Evolutionary conservation across 2,888 invertebrate genomes (phyloP), one percentile per base, ranked within the genome.

Genomic region (Gymnocheta viridis): DNA sequence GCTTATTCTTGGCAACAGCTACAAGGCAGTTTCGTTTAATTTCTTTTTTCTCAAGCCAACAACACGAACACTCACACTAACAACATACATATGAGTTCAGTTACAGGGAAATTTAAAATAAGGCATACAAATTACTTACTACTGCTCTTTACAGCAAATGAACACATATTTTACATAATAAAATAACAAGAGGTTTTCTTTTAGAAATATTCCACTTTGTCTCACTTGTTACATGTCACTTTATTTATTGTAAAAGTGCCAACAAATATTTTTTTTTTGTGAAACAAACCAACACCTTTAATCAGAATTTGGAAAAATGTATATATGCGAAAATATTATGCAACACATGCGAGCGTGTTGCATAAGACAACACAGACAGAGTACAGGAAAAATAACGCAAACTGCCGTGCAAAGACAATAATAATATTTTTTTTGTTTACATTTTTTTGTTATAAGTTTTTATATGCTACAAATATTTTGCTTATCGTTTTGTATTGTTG

Each of bases 1-100:
- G 82, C 73, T 82, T 62, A 69, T 77, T 73, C 79, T 85, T 82
- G 77, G 78, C 77, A 72, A 69, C 64, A 77, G 84, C 81, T 84
- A 56, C 69, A 76, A 77, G 82, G 70, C 82, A 77, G 76, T 82
- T 77, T 60, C 47, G 56, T 58, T 64, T 74, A 54, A 32, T 64
- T 54, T 29, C 27, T 51, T 19, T 41, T 56, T 12, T 19, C 29
- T 49, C 47, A 29, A 27, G 41, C 41, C 51, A 73, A 73, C 73
- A 62, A 51, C 49, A 35, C 44, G 24, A 51, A 2, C 19, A 47
- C 4, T 22, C 19, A 51, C 4, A 41, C 14, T 41, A 17, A 0
- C 5, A n/a, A n/a, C n/a, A n/a, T n/a, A 41, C 41, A 58, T 10
- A 2, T 24, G 24, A 47, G 29, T 22, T 17, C 10, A 0, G 19